Evolutionary conservation across 1,140 invertebrate genomes (phyloP), one percentile per base, ranked within the genome.

Genomic region (Penaeus japonicus): DNA sequence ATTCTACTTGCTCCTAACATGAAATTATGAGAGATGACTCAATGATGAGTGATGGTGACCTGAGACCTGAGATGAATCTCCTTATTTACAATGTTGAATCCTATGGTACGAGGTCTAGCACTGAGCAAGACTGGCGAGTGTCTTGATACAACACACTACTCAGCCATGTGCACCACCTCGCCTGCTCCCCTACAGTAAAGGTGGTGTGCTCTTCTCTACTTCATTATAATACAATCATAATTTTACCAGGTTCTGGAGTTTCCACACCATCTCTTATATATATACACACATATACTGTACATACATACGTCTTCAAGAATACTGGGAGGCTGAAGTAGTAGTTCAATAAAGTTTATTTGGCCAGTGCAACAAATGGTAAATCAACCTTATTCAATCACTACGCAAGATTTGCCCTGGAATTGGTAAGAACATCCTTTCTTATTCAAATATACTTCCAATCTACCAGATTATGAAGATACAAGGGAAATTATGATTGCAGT

Each of bases 71-170:
- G 77, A 65, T 86, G 85, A 35, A 86, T 59, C 47, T 84, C 62
- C 62, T 62, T 86, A 86, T 86, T 78, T 86, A 86, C 85, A 86
- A 80, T 86, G 57, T 22, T 65, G 81, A 83, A n/a, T 35, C 81
- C 81, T 83, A 47, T 24, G n/a, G 55, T 86, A 83, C 85, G 78
- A 24, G 39, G 30, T 20, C 57, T 86, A 80, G 15, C 59, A 86
- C 57, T 86, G 62, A 55, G 32, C 59, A 39, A 39, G 22, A 59
- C 81, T 65, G 59, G 81, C 73, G 65, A 82, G 54, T 83, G 87
- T 88, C 62, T 88, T 88, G 87, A 88, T 88, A 83, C 87, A 88
- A 88, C 57, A 88, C 87, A 82, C n/a, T 54, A 53, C 53, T 55
- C 54, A 65, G 81, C 80, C 65, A 39, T 55, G 20, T 70, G 35